Base-by-base conservation (phyloP, 2,888 invertebrate genomes). In the Coenonympha arcania region DNA sequence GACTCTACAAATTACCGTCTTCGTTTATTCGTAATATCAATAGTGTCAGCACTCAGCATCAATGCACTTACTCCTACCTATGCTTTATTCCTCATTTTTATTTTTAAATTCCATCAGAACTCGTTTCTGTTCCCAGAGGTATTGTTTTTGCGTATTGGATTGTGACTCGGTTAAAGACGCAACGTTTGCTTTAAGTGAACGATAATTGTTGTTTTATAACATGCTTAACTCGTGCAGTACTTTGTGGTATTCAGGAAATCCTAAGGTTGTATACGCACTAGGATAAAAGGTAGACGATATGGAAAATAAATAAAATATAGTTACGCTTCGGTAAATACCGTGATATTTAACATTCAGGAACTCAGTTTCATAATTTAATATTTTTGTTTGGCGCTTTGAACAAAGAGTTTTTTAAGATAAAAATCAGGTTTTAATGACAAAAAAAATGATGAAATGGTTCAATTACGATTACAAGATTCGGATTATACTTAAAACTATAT, bases 121-220 rank as follows among this genome's bases (percentile, higher is more conserved):
- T 49, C 9, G 55, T 55, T 55, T 49, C 41, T 39, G 42, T 55
- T 55, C 55, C 52, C 55, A 55, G 45, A 46, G 49, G 48, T 47
- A 55, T 52, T 55, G 52, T 55, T 55, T 52, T 49, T 52, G 33
- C 46, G 55, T 55, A 55, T 52, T 33, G 51, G 33, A 53, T 50
- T 53, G 46, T 50, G 44, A 34, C 42, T 49, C 43, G 34, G 13
- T 42, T 43, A 31, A 43, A 39, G 46, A 48, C 42, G 40, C 36
- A 36, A 30, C 39, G 34, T 46, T 30, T 46, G 26, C 15, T 45
- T 45, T 48, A 44, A 45, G 41, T 26, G 41, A 31, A 22, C 20
- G 42, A 31, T 42, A 30, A 31, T 43, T 42, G 19, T 20, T n/a
- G 42, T 15, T 43, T 43, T 31, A 43, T n/a, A 43, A 43, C 19